phyloP scores from a whole-genome alignment of 2,888 invertebrate genomes.

The Cyclophora albipunctata region DNA sequence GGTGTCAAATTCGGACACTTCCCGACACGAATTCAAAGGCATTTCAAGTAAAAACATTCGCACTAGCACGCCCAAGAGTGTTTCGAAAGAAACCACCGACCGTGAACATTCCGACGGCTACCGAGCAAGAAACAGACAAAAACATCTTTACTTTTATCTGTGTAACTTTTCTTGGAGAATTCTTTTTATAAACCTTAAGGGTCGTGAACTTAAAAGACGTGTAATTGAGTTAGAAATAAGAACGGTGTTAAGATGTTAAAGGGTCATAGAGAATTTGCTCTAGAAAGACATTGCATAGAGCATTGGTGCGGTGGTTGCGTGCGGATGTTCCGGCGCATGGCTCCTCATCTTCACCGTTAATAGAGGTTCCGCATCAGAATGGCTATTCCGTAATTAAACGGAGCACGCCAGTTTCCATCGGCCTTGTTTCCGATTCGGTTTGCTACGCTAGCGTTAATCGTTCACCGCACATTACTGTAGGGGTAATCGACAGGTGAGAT shows the following conservation, averaged over 20 bases:
- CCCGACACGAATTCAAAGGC: slow-evolving; percentile 48
- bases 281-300: slow-evolving; percentile 9
- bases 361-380: slow-evolving; percentile 47
- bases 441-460: slow-evolving; percentile 60
- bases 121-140: slow-evolving; percentile 59
- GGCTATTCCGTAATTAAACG: slow-evolving; percentile 59
- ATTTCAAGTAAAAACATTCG: slow-evolving; percentile 64
- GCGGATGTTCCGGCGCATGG: slow-evolving; percentile 49
- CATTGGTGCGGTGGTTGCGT: slow-evolving; percentile 35
- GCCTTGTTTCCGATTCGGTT: slow-evolving; percentile 66
- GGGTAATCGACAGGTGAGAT: slow-evolving; percentile 54
- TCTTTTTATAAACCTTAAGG: slow-evolving; percentile 1
- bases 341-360: slow-evolving; percentile 33
- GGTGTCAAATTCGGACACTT: slow-evolving; percentile 34
- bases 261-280: too few relatives aligned
- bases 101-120: slow-evolving; percentile 69
- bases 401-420: slow-evolving; percentile 53
- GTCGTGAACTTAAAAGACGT: too few relatives aligned
- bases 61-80: slow-evolving; percentile 64
- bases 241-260: too few relatives aligned
- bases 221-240: too few relatives aligned
- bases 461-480: slow-evolving; percentile 53
- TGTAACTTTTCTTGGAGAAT: slow-evolving; percentile 26
- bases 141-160: slow-evolving; percentile 48
- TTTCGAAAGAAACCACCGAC: slow-evolving; percentile 68